phyloP scores from a whole-genome alignment of 2,797 vertebrate genomes.

The Furcifer pardalis region DNA sequence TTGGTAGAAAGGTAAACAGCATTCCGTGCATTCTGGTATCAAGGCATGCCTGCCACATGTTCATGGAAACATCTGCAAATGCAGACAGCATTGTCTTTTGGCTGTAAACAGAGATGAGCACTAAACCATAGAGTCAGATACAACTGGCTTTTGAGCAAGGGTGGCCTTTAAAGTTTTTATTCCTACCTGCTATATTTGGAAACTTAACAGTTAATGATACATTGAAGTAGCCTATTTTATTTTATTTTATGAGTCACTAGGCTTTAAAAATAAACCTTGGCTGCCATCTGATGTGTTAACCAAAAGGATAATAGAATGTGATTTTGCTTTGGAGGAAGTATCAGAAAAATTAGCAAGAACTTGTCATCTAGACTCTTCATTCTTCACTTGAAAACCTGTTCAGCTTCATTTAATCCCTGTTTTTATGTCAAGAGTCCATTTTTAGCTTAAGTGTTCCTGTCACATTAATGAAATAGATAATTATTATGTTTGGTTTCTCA shows the following conservation, averaged over 20 bases:
- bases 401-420: accelerated
- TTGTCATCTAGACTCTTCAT: slow-evolving; percentile 29
- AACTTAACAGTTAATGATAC: neutral
- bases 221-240: slow-evolving; percentile 21
- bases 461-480: neutral
- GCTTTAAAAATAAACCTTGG: slow-evolving; percentile 35
- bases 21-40: no score
- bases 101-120: no score
- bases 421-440: slow-evolving; percentile 2
- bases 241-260: neutral
- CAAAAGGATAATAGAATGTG: neutral
- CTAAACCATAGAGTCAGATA: no score
- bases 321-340: neutral
- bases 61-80: no score
- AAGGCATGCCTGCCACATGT: no score
- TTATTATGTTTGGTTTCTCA: neutral
- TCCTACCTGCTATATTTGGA: neutral
- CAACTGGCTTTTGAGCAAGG: no score
- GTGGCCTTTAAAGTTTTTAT: no score
- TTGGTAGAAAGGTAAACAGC: no score
- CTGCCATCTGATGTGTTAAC: slow-evolving; percentile 20
- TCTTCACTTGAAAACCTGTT: slow-evolving; percentile 8
- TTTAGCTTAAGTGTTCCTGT: slow-evolving; percentile 27
- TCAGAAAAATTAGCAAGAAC: neutral
- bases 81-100: no score